Conservation (phyloP, 2,888 invertebrate species). For the Drosophila paranaensis region DNA sequence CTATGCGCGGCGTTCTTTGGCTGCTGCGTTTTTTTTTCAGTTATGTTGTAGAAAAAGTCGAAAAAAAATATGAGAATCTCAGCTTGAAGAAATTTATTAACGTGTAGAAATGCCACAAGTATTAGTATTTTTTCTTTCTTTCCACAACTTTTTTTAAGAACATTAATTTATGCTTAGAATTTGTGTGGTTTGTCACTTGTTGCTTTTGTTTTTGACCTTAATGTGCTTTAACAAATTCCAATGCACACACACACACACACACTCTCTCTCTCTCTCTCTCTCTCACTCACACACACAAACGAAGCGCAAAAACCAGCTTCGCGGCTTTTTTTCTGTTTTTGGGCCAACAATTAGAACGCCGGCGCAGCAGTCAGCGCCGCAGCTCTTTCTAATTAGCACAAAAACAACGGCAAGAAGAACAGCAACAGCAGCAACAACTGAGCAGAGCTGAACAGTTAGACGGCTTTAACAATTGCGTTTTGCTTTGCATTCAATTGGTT, state of each 20-base stretch:
- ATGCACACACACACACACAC: slow-evolving; percentile 52
- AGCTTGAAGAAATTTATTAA: slow-evolving; percentile 42
- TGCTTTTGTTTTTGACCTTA: slow-evolving; percentile 71
- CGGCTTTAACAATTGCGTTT: slow-evolving; percentile 32
- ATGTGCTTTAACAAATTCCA: slow-evolving; percentile 72
- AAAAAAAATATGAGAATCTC: slow-evolving; percentile 31
- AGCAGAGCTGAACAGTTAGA: slow-evolving; percentile 38
- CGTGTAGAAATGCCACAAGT: slow-evolving; percentile 28
- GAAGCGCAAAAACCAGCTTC: slow-evolving; percentile 67
- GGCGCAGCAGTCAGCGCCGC: slow-evolving; percentile 52
- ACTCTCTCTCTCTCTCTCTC: neutral
- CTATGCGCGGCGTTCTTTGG: slow-evolving; percentile 53
- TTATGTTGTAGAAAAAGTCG: slow-evolving; percentile 30
- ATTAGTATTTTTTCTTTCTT: slow-evolving; percentile 12
- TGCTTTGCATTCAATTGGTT: slow-evolving; percentile 21
- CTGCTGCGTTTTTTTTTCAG: slow-evolving; percentile 32
- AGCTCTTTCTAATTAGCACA: slow-evolving; percentile 59
- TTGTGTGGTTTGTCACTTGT: slow-evolving; percentile 68
- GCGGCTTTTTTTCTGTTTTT: slow-evolving; percentile 58
- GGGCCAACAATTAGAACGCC: slow-evolving; percentile 65
- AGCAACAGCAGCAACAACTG: slow-evolving; percentile 30
- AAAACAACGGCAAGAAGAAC: slow-evolving; percentile 37
- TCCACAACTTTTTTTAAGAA: slow-evolving; percentile 9
- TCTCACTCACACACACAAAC: slow-evolving; percentile 5
- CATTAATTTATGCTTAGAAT: slow-evolving; percentile 62